These are phyloP conservation scores for Chrysolina haemoptera DNA, from an alignment of 2,888 invertebrate species.

Conservation along the genomic window DNA sequence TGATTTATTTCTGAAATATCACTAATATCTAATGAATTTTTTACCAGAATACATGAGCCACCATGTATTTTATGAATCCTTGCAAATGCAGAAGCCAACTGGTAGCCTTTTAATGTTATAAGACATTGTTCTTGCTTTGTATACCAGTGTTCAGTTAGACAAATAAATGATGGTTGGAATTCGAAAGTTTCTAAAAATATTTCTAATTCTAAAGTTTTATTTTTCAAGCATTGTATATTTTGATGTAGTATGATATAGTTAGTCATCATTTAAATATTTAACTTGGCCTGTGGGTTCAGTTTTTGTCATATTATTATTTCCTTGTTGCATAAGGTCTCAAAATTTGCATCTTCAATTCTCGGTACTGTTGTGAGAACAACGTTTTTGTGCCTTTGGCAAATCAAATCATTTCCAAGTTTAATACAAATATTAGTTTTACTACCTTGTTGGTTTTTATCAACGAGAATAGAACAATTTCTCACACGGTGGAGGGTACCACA, in stretches of 20 bases:
- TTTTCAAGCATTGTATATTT: slow-evolving; percentile 22
- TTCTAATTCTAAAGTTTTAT: slow-evolving; percentile 24
- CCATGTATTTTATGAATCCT: slow-evolving; percentile 21
- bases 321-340: neutral
- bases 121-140: slow-evolving; percentile 21
- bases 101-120: neutral
- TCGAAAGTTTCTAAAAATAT: slow-evolving; percentile 18
- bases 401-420: neutral
- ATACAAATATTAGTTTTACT: neutral
- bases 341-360: slow-evolving; percentile 23
- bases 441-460: slow-evolving; percentile 12
- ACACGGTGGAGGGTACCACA: neutral
- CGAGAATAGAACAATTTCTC: slow-evolving; percentile 11
- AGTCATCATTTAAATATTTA: slow-evolving; percentile 21
- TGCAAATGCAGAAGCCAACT: slow-evolving; percentile 21
- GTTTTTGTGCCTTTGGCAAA: neutral
- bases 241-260: slow-evolving; percentile 15
- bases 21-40: slow-evolving; percentile 20
- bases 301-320: slow-evolving; percentile 15
- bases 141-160: slow-evolving; percentile 24
- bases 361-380: slow-evolving; percentile 20
- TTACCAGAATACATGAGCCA: slow-evolving; percentile 21
- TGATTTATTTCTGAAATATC: slow-evolving; percentile 22
- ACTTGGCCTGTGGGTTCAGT: neutral
- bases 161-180: slow-evolving; percentile 17